phyloP scores from a whole-genome alignment of 2,113 vertebrate genomes.

The Solenodon paradoxus region DNA sequence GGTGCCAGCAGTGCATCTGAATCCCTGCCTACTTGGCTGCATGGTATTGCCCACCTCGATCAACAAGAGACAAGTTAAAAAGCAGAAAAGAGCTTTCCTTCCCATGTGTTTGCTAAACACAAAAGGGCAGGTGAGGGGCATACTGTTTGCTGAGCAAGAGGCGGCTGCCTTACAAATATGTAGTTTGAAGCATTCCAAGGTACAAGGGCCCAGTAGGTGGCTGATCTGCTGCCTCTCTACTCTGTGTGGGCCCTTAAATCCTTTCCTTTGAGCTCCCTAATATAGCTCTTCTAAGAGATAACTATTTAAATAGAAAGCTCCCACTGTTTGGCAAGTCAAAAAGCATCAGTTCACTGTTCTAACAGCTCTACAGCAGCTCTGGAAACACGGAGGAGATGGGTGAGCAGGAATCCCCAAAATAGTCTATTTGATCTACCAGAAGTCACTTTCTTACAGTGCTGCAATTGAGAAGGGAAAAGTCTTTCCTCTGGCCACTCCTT shows the following conservation, averaged over 20 bases:
- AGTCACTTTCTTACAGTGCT: constrained; percentile 76
- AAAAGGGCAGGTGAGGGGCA: constrained; percentile 66
- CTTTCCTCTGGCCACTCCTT: constrained; percentile 73
- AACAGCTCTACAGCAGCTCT: constrained; percentile 73
- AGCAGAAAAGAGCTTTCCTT: constrained; percentile 38
- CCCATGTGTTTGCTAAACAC: constrained; percentile 71
- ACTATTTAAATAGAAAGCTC: constrained; percentile 75
- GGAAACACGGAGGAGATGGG: constrained; percentile 77
- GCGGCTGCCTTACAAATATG: constrained; percentile 74
- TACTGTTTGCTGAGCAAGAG: constrained; percentile 68
- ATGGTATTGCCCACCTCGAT: constrained; percentile 33
- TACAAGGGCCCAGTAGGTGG: constrained; percentile 77
- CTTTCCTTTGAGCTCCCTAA: constrained; percentile 78
- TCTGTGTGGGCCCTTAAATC: constrained; percentile 77
- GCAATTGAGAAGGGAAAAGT: constrained; percentile 74
- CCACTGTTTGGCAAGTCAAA: constrained; percentile 74
- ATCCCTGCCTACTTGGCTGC: constrained; percentile 14
- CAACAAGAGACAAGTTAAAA: constrained; percentile 31
- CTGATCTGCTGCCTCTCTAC: constrained; percentile 78
- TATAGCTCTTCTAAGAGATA: constrained; percentile 68
- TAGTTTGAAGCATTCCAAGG: constrained; percentile 73
- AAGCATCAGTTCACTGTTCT: constrained; percentile 71
- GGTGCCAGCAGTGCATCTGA: not conserved
- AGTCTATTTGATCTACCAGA: constrained; percentile 78
- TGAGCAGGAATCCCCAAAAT: constrained; percentile 80